Base-by-base conservation (phyloP, 2,797 vertebrate genomes). In the Typhlichthys eigenmanni region DNA sequence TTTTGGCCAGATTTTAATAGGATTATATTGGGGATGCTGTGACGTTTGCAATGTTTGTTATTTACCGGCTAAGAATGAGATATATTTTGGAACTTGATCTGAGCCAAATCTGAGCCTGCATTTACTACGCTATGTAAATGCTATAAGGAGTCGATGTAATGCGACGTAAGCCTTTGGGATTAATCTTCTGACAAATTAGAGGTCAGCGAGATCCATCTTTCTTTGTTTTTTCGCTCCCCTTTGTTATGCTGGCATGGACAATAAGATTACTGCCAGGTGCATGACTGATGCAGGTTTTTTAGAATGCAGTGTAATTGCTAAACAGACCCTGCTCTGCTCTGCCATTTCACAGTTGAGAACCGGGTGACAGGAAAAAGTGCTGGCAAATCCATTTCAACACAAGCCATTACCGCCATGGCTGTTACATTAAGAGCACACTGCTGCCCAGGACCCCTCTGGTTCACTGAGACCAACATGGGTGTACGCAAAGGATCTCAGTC, bases 1-100 rank as follows among this genome's bases (percentile, higher is more conserved):
- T 87, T 88, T 86, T 86, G 75, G 72, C 72, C 64, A 69, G 75
- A 60, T 82, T 88, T 82, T 85, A 90, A 90, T 81, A 82, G 76
- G 82, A 89, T 86, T 88, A 87, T 55, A 46, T 62, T 16, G 55
- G 60, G 54, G 62, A 75, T 68, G 71, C 66, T 75, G 38, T 56
- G 72, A 79, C 69, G 75, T 62, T 58, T 81, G 71, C 60, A 43
- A 75, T 62, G 58, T 73, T 70, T 75, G 57, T 79, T 82, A 79
- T 90, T 87, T 85, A 85, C 71, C 62, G 75, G 48, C 61, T 58
- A 74, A 80, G 55, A 46, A 83, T 61, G 64, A 68, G 62, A 72
- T 59, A 50, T 32, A 58, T 50, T 34, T 2, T 32, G 50, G 49
- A 75, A 53, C 19, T 46, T 64, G 66, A 60, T 56, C 55, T 60